These are phyloP conservation scores for Tamandua tetradactyla DNA, from an alignment of 2,797 vertebrate species.

Conservation along the genomic window DNA sequence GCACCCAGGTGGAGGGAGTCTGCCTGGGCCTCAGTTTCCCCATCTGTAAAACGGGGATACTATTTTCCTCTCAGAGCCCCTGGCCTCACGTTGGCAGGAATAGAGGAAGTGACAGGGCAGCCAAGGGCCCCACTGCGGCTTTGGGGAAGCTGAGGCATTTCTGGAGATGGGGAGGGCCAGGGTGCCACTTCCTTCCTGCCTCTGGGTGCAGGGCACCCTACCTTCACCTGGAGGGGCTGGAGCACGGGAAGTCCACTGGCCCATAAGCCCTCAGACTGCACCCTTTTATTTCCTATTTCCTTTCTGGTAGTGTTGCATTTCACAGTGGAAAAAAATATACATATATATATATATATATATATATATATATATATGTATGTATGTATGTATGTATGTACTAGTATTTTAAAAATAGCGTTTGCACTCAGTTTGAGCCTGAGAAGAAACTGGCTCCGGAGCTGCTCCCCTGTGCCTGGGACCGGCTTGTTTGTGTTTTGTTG, in stretches of 20 bases:
- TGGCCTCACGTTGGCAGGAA: no score
- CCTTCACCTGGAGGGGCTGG: no score
- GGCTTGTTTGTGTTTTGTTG: no score
- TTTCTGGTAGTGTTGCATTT: no score
- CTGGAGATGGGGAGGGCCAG: neutral
- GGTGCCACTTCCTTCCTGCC: neutral
- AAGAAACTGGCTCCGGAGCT: neutral
- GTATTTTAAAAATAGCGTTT: neutral
- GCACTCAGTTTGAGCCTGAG: neutral
- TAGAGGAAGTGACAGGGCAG: no score
- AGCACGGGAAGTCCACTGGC: no score
- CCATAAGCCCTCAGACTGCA: no score
- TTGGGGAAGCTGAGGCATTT: neutral
- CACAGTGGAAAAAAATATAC: neutral
- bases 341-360: no score
- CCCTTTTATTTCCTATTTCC: no score
- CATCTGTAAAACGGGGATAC: neutral
- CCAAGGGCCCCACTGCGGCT: neutral
- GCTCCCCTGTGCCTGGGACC: no score
- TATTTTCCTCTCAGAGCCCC: fast-evolving
- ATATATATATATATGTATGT: no score
- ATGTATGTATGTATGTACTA: no score
- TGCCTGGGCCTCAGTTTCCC: neutral
- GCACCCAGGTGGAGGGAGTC: neutral
- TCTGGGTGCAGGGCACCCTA: neutral